Evolutionary conservation across 2,113 vertebrate genomes (phyloP), one percentile per base, ranked within the genome.

Genomic region (Silurus asotus): DNA sequence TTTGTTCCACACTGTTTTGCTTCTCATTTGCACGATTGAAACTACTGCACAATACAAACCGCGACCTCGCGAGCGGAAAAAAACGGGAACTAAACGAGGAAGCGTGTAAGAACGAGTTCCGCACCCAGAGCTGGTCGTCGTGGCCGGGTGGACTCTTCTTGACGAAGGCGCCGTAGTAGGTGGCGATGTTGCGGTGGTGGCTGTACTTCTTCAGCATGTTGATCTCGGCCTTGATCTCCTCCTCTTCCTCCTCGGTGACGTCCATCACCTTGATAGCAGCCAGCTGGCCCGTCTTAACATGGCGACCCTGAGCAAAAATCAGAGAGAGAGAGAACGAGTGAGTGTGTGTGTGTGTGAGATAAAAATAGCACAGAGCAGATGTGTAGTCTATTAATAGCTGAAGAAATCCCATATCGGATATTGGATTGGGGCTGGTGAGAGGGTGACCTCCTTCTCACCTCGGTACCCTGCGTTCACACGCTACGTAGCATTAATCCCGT

Each of bases 181-280:
- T 98, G 92, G 97, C 97, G 2, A 98, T 98, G 93, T 98, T 98
- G 48, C 97, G 95, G 85, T 98, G 97, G 91, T 98, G 97, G 70
- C 96, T 97, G 90, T 98, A 98, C 84, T 97, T 98, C 89, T 98
- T 98, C 91, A 98, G 89, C 97, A 98, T 98, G 93, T 98, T 98
- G 93, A 98, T 98, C 91, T 98, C 97, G 62, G 96, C 97, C 87
- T 98, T 98, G 90, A 98, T 98, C 92, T 98, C 97, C 86, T 98
- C 97, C 48, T 98, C 97, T 82, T 98, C 97, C 23, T 98, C 97
- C 94, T 98, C 97, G 0, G 97, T 98, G 65, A 98, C 97, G 51
- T 98, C 97, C 97, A 98, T 98, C 91, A 98, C 97, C 90, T 98
- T 98, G 91, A 98, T 98, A 92, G 97, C 97, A 51, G 97, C 97